Evolutionary conservation across 1,140 invertebrate species (phyloP), one percentile per base, ranked within the genome.

Genomic region (Aricia agestis): DNA sequence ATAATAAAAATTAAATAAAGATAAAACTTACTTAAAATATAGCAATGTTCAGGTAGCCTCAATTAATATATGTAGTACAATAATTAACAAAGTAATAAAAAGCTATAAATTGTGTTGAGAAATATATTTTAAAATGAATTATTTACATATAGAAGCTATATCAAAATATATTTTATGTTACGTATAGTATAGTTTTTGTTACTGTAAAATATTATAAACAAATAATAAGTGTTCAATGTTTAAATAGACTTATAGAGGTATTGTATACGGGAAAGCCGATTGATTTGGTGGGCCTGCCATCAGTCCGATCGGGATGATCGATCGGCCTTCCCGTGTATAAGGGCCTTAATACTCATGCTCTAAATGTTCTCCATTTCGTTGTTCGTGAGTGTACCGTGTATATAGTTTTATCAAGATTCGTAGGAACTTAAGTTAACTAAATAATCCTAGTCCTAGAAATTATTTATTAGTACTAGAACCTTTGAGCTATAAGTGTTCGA

Each of bases 361-460:
- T 36, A 36, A 52, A 52, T 52, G 45, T 15, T 52, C 45, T 52
- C 45, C 45, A 52, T 52, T 52, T 52, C 45, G 45, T 52, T 52
- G 45, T 52, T 52, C 45, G 45, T 52, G 13, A 52, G 45, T 52
- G 45, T 52, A 13, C 45, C 11, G 15, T 59, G 59, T 63, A 63
- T 31, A 63, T 63, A 63, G 59, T 63, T 63, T 63, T 19, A 63
- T 25, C 59, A 18, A 63, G 11, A 25, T 63, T 63, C 59, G 17
- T 63, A 63, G 59, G 19, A 63, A 63, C 10, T 63, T 63, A 63
- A 63, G 59, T 63, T 63, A 19, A 19, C 19, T 13, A 19, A 63
- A 63, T 63, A 63, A 25, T 63, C 59, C 17, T 63, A 63, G 59
- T 11, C 18, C 18, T 63, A 63, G 59, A 63, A 18, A 63, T 63